Evolutionary conservation across 1,140 invertebrate species (phyloP).

Genomic region (Vanessa atalanta): DNA sequence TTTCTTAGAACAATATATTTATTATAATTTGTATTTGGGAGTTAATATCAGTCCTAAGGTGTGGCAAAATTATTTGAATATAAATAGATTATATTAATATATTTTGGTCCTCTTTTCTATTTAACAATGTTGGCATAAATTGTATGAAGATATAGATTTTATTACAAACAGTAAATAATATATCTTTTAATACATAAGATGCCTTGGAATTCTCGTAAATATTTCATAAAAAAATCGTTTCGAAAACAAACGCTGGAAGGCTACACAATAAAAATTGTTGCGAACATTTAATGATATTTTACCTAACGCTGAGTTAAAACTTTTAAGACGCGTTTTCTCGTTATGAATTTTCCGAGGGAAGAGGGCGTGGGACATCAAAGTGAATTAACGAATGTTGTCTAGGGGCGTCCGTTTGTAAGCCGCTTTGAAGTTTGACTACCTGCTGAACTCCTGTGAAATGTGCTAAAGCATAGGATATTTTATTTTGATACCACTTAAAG

Average conservation of each 20-base stretch:
- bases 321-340: conserved; percentile 72
- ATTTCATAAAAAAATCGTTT: background rate
- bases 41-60: too few relatives aligned
- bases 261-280: conserved; percentile 61
- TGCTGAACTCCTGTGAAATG: conserved; percentile 60
- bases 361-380: conserved; percentile 64
- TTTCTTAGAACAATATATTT: too few relatives aligned
- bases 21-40: too few relatives aligned
- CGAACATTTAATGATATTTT: conserved; percentile 64
- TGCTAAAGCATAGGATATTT: conserved; percentile 56
- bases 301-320: conserved; percentile 58
- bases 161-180: too few relatives aligned
- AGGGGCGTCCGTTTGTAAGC: conserved; percentile 72
- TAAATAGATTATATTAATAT: too few relatives aligned
- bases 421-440: conserved; percentile 71
- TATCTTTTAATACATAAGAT: too few relatives aligned
- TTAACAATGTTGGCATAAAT: too few relatives aligned
- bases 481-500: conserved; percentile 52
- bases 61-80: too few relatives aligned
- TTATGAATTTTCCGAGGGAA: conserved; percentile 51
- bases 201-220: background rate
- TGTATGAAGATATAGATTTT: too few relatives aligned
- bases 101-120: too few relatives aligned
- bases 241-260: conserved; percentile 6
- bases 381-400: conserved; percentile 77